Conservation (phyloP, 2,888 invertebrate species). For the Proisotoma minuta region DNA sequence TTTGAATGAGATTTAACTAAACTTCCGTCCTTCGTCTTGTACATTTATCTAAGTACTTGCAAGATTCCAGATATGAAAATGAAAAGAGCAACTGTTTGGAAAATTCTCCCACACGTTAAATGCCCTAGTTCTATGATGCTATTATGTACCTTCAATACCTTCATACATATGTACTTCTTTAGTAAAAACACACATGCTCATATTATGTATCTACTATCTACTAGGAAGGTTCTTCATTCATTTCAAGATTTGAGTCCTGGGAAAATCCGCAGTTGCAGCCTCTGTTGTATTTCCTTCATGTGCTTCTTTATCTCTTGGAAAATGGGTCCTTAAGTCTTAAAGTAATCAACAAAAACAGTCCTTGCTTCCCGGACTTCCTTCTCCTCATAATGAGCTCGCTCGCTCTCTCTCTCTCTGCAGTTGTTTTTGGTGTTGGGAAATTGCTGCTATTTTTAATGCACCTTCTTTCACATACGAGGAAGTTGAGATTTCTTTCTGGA, state of each 20-base stretch:
- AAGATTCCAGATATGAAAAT: background rate
- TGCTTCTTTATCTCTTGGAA: slow-evolving; percentile 1
- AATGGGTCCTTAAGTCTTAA: background rate
- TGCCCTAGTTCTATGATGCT: background rate
- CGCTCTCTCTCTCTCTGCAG: too few relatives aligned
- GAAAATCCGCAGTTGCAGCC: slow-evolving; percentile 3
- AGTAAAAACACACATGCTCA: too few relatives aligned
- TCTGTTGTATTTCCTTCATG: background rate
- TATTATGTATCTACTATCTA: too few relatives aligned
- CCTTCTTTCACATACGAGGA: background rate
- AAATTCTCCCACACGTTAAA: background rate
- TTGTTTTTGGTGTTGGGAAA: background rate
- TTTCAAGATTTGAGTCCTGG: background rate
- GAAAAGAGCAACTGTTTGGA: slow-evolving; percentile 11
- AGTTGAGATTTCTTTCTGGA: background rate
- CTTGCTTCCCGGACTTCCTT: slow-evolving; percentile 3
- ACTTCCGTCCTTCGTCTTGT: background rate
- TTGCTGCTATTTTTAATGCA: background rate
- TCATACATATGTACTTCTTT: too few relatives aligned
- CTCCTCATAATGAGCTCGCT: background rate
- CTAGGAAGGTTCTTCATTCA: background rate
- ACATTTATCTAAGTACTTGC: too few relatives aligned
- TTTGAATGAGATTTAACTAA: background rate
- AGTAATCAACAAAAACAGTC: background rate
- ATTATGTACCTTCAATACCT: too few relatives aligned